Base-by-base conservation (phyloP, 2,113 vertebrate species). In the Sylvilagus bachmani region DNA sequence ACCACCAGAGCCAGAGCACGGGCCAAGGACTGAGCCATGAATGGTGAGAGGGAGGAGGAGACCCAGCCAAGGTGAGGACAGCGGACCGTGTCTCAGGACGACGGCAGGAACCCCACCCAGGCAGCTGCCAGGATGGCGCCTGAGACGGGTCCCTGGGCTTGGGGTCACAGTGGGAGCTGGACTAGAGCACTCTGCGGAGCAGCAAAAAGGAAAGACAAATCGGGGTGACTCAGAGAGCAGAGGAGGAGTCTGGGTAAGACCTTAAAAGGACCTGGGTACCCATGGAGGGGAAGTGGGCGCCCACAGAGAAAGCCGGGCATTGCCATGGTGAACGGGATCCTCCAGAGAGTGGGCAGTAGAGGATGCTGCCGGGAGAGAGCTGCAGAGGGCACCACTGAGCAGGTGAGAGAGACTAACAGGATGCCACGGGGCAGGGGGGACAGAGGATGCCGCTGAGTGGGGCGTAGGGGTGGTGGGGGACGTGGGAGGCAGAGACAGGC, bases 311-410 rank as follows among this genome's bases (percentile, higher is more conserved):
- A 29, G 58, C 61, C 10, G 6, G 0, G 2, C 1, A 0, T 49
- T 16, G 29, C 22, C 16, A 5, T 31, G 3, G 0, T 0, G 10
- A 36, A 21, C 3, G 12, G 61, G 51, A 3, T 29, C n/a, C 0
- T 27, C 13, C 3, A 3, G 44, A 44, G 38, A 44, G 44, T 44
- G 21, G 0, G 1, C 0, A 0, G 9, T 4, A 21, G n/a, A 61
- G 55, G 29, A 13, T 0, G 4, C 44, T 6, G 6, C 44, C 44
- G 44, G 29, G 75, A 61, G 31, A 12, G 24, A 22, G 73, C 0
- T 13, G 16, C 74, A 7, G 73, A n/a, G 1, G 14, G 2, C 0
- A 2, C 17, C 67, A 10, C 4, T 16, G 88, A 9, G 19, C 4
- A 29, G 58, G 38, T 3, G 16, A 3, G 22, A 27, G 33, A 6